Base-by-base conservation (phyloP, 2,797 vertebrate genomes). In the Ctenosaura bakeri region DNA sequence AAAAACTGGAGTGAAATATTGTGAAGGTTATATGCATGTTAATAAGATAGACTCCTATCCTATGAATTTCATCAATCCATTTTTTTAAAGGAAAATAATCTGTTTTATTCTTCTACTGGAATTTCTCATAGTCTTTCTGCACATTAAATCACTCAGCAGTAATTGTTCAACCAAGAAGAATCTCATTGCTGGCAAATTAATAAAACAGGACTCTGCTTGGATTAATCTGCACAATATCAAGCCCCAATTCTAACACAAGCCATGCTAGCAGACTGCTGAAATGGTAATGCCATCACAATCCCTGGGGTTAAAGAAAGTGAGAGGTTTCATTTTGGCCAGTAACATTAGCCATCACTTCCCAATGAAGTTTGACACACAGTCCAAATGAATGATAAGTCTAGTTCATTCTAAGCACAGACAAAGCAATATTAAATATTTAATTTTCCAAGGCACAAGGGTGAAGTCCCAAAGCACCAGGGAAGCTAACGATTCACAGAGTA, bases 181-280 rank as follows among this genome's bases (percentile, higher is more conserved):
- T 90, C 74, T 94, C 90, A 71, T 52, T 92, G 83, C 12, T 78
- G 90, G 77, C 56, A 92, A 95, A 95, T 76, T 86, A 95, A 95
- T 94, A 81, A 86, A 91, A 93, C 83, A 59, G 83, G 89, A 88
- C 87, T 77, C 84, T 96, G 95, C 94, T 94, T 96, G 96, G 96
- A 97, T 97, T 96, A 97, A 95, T 96, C 92, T 94, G 95, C 97
- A 96, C 95, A 94, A 96, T 96, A 97, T 97, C 96, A 97, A 93
- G 95, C 96, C 94, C 87, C 91, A 95, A 97, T 97, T 97, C 97
- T 96, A 97, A 95, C 97, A 95, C 90, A 96, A 97, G 93, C 93
- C 95, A 95, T 94, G 97, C 96, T 89, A 86, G 94, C 90, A 95
- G 96, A 93, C 92, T 97, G 92, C 94, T 74, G 88, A 94, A 94